Conservation (phyloP, 2,888 invertebrate genomes). For the Agrilus mali region DNA sequence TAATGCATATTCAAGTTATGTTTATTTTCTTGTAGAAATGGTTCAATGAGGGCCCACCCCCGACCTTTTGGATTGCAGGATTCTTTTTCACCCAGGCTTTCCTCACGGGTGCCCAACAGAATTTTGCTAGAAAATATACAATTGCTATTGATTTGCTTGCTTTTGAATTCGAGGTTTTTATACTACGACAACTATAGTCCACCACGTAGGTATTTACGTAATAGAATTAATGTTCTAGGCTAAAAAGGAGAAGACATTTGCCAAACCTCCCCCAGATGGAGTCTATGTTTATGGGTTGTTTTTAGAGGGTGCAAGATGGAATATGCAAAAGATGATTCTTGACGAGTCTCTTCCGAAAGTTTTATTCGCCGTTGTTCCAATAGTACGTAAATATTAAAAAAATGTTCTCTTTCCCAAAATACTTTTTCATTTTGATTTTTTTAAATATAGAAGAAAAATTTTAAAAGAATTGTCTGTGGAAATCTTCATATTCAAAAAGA, state of each 20-base stretch:
- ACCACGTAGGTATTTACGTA: too few species aligned
- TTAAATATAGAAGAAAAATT: too few species aligned
- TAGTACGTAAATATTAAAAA: constrained; percentile 35
- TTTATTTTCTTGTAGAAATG: constrained; percentile 46
- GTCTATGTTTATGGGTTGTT: constrained; percentile 68
- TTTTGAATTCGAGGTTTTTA: constrained; percentile 61
- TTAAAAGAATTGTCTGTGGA: too few species aligned
- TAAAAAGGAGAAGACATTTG: constrained; percentile 38
- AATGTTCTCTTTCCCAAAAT: too few species aligned
- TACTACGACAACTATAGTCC: too few species aligned
- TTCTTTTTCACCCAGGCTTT: constrained; percentile 95
- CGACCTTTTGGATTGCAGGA: constrained; percentile 82
- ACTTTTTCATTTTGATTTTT: too few species aligned
- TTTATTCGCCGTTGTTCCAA: constrained; percentile 70
- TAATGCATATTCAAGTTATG: background rate
- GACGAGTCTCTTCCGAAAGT: constrained; percentile 76
- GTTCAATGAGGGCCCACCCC: constrained; percentile 71
- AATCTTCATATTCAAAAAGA: too few species aligned
- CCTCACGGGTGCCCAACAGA: constrained; percentile 86
- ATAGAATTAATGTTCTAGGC: constrained; percentile 34
- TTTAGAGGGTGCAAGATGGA: constrained; percentile 86
- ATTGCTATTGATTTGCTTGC: constrained; percentile 82
- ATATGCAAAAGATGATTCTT: constrained; percentile 46
- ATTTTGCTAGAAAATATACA: constrained; percentile 79
- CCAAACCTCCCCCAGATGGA: constrained; percentile 52